Evolutionary conservation across 2,888 invertebrate species (phyloP).

Genomic region (Hirtodrosophila trivittata): DNA sequence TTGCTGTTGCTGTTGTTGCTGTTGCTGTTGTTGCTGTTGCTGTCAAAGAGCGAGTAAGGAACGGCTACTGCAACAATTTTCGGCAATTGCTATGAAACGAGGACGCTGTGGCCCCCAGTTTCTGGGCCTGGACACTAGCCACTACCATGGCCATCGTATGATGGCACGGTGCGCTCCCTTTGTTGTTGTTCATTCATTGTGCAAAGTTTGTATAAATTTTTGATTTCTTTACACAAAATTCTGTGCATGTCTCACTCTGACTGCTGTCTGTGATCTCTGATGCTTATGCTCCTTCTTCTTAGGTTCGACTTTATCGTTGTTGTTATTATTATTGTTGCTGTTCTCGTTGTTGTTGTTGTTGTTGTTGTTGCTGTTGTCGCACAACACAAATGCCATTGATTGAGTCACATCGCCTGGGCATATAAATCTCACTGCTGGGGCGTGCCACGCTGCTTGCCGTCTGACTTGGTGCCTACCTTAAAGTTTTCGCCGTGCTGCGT

Average conservation of each 20-base stretch:
- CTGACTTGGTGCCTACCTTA: slow-evolving; percentile 64
- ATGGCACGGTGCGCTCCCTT: slow-evolving; percentile 46
- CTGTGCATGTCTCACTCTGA: slow-evolving; percentile 73
- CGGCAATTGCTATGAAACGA: slow-evolving; percentile 75
- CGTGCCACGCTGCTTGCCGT: background rate
- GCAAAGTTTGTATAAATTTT: slow-evolving; percentile 79
- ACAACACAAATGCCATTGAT: slow-evolving; percentile 79
- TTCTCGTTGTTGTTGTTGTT: slow-evolving; percentile 37
- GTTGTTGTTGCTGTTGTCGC: slow-evolving; percentile 44
- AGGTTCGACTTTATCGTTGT: slow-evolving; percentile 24
- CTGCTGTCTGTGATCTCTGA: slow-evolving; percentile 43
- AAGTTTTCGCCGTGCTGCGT: slow-evolving; percentile 74
- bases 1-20: slow-evolving; percentile 15
- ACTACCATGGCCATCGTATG: slow-evolving; percentile 25
- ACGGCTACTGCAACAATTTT: slow-evolving; percentile 70
- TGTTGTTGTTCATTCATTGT: slow-evolving; percentile 78
- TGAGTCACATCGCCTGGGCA: slow-evolving; percentile 79
- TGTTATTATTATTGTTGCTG: slow-evolving; percentile 18
- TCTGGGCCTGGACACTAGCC: slow-evolving; percentile 50
- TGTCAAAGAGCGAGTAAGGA: slow-evolving; percentile 53
- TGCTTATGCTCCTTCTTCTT: slow-evolving; percentile 12
- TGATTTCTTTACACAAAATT: slow-evolving; percentile 80
- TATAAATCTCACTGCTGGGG: slow-evolving; percentile 80
- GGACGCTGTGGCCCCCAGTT: slow-evolving; percentile 28
- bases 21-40: slow-evolving; percentile 23